Evolutionary conservation across 1,140 invertebrate species (phyloP).

Genomic region (Meloidogyne chitwoodi): DNA sequence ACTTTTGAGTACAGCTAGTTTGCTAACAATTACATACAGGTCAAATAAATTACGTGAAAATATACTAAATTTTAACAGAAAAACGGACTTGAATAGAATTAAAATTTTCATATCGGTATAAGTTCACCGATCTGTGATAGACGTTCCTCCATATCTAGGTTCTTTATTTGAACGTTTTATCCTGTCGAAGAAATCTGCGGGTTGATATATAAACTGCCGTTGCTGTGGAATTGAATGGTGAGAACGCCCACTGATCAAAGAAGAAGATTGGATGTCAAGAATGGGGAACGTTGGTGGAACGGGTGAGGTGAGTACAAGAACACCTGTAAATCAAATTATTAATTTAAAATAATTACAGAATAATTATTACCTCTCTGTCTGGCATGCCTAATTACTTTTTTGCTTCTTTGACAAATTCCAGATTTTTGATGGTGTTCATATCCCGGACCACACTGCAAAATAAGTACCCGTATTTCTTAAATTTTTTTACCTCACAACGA

Average conservation of each 20-base stretch:
- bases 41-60: too few species aligned
- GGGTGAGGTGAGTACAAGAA: neutral
- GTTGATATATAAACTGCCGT: neutral
- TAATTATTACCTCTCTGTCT: neutral
- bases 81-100: neutral
- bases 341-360: neutral
- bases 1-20: too few species aligned
- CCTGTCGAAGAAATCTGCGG: neutral
- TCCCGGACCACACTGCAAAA: neutral
- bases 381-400: neutral
- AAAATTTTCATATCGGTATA: neutral
- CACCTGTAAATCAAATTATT: neutral
- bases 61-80: neutral
- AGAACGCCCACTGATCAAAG: neutral
- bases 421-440: neutral
- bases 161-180: neutral
- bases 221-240: neutral
- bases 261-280: neutral
- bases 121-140: neutral
- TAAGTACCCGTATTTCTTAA: too few species aligned
- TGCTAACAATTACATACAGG: too few species aligned
- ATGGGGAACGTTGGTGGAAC: neutral
- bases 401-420: neutral
- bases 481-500: constrained; percentile 16
- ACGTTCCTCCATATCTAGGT: neutral